Conservation (phyloP, 2,797 vertebrate species). For the Sparidentex hasta region DNA sequence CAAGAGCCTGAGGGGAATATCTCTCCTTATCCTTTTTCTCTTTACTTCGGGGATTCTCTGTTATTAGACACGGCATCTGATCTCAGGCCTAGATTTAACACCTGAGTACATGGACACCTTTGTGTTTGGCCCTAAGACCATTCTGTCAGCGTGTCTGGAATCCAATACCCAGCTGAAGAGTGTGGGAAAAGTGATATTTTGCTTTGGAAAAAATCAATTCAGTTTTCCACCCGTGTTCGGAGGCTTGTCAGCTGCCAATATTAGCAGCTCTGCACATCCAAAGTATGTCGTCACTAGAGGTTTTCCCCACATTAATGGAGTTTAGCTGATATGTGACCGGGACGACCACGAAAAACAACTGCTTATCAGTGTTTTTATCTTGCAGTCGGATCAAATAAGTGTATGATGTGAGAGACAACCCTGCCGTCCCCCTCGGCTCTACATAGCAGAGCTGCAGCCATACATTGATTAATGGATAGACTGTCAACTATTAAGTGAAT, state of each 20-base stretch:
- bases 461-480: too few species aligned
- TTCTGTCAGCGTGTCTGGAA: constrained; percentile 41
- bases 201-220: constrained; percentile 36
- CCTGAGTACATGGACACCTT: constrained; percentile 58
- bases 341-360: not conserved
- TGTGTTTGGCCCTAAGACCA: constrained; percentile 51
- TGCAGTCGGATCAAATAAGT: not conserved
- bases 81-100: constrained; percentile 64
- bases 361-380: not conserved
- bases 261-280: constrained; percentile 16
- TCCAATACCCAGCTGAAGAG: constrained; percentile 29
- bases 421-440: not conserved
- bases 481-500: too few species aligned
- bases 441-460: not conserved
- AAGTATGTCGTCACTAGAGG: constrained; percentile 10
- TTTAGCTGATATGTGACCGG: constrained; percentile 12
- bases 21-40: constrained; percentile 61
- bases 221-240: constrained; percentile 33
- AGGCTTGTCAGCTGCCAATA: constrained; percentile 27
- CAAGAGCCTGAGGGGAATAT: constrained; percentile 67
- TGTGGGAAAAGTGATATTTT: constrained; percentile 62
- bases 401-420: not conserved
- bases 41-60: constrained; percentile 58
- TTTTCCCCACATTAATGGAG: constrained; percentile 33
- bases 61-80: constrained; percentile 72